Evolutionary conservation across 2,113 vertebrate genomes (phyloP).

Genomic region (Eira barbara): DNA sequence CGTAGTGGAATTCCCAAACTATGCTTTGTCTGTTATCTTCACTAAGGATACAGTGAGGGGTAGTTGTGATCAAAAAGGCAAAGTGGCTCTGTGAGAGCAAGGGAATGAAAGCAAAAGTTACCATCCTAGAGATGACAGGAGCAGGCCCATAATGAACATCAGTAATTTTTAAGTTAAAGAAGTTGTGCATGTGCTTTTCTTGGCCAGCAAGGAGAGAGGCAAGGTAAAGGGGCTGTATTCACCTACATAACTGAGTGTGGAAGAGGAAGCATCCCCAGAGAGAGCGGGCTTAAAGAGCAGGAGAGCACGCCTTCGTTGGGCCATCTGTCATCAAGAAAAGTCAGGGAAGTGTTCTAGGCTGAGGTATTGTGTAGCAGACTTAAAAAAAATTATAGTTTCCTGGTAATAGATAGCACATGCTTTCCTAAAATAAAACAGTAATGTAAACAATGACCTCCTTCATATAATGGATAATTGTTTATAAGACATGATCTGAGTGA

Average conservation of each 20-base stretch:
- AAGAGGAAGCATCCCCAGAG: background rate
- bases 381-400: background rate
- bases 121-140: background rate
- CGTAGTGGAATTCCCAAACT: background rate
- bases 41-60: no score
- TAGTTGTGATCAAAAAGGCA: background rate
- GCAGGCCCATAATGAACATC: background rate
- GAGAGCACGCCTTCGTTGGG: background rate
- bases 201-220: background rate
- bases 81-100: background rate
- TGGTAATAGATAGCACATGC: background rate
- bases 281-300: background rate
- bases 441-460: background rate
- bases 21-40: background rate
- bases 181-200: background rate
- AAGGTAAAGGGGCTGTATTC: background rate
- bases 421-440: background rate
- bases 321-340: background rate
- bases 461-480: background rate
- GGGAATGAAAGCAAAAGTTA: background rate
- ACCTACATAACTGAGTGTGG: background rate
- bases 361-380: background rate
- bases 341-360: background rate
- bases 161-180: background rate
- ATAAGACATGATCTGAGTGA: background rate